phyloP scores from a whole-genome alignment of 2,888 invertebrate species.

The Leptinotarsa haldemani region DNA sequence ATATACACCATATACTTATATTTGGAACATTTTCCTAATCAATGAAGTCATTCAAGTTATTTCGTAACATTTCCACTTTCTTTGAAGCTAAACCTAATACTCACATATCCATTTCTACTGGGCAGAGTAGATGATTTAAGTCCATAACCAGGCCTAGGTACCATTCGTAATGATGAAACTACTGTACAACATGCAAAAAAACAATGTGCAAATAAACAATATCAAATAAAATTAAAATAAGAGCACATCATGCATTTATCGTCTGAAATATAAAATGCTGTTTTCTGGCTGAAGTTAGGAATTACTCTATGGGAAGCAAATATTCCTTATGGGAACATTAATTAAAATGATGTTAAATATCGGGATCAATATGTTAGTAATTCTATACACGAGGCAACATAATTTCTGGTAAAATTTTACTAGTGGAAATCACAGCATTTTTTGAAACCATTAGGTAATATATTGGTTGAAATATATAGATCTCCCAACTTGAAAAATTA shows the following conservation, averaged over 20 bases:
- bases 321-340: background rate
- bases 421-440: background rate
- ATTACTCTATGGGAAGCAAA: slow-evolving; percentile 2
- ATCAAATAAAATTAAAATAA: slow-evolving; percentile 42
- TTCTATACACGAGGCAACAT: background rate
- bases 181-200: slow-evolving; percentile 65
- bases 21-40: background rate
- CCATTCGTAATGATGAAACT: slow-evolving; percentile 73
- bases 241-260: slow-evolving; percentile 44
- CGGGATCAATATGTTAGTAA: background rate
- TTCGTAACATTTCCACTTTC: slow-evolving; percentile 30
- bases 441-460: background rate
- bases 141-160: slow-evolving; percentile 83
- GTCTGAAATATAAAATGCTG: slow-evolving; percentile 15
- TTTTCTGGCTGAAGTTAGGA: slow-evolving; percentile 9
- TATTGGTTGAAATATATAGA: no score
- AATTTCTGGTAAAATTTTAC: background rate
- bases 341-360: background rate
- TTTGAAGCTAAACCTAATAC: slow-evolving; percentile 49
- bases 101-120: slow-evolving; percentile 67
- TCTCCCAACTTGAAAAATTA: no score
- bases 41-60: slow-evolving; percentile 5
- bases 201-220: slow-evolving; percentile 51
- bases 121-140: slow-evolving; percentile 82
- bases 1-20: background rate